Percentiles rank a stretch among this genome's conserved stretches.
Evolutionary conservation across 2,888 invertebrate species (phyloP).

Genomic region (Lasioglossum calceatum): DNA sequence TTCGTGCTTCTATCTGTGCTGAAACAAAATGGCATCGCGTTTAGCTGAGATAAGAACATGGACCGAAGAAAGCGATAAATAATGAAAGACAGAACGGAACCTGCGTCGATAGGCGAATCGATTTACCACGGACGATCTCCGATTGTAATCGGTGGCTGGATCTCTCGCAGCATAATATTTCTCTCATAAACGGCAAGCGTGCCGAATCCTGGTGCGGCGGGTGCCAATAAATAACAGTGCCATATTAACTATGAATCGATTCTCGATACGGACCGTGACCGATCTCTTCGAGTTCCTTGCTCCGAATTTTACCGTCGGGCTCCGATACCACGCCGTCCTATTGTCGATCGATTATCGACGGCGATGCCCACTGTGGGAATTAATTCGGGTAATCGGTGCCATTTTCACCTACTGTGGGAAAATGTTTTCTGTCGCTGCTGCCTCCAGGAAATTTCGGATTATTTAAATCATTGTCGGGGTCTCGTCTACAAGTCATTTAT

Average conservation of each 20-base stretch:
- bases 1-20: not conserved
- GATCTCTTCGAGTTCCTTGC: constrained; percentile 45
- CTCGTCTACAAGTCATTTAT: too few species aligned
- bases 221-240: constrained; percentile 69
- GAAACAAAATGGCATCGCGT: not conserved
- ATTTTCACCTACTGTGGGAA: constrained; percentile 39
- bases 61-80: not conserved
- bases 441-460: not conserved
- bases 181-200: constrained; percentile 70
- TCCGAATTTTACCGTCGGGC: constrained; percentile 17
- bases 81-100: not conserved
- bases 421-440: too few species aligned
- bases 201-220: constrained; percentile 64
- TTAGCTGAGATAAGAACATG: not conserved
- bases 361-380: constrained; percentile 67
- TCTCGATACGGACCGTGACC: constrained; percentile 47
- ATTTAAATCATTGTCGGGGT: not conserved
- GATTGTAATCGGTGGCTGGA: constrained; percentile 74
- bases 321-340: constrained; percentile 37
- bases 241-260: constrained; percentile 33
- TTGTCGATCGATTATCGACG: constrained; percentile 67
- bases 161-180: constrained; percentile 71
- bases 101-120: constrained; percentile 52
- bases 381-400: constrained; percentile 50
- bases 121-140: constrained; percentile 59